Evolutionary conservation across 2,888 invertebrate genomes (phyloP).

Genomic region (Chesias legatella): DNA sequence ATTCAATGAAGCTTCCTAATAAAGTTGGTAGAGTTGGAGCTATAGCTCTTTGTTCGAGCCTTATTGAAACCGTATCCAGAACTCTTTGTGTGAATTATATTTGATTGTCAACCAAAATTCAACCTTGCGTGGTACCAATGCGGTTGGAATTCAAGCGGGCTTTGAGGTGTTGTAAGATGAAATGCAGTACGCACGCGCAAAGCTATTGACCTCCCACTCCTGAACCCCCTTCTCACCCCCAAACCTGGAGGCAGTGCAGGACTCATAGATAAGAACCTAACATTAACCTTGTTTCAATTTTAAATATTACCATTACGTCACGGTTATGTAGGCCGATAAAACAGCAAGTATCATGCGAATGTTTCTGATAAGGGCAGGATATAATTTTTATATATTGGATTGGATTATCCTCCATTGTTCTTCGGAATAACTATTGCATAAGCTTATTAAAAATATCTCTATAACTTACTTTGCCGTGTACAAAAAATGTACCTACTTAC

Average conservation of each 20-base stretch:
- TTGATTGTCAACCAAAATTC: slow-evolving; percentile 1
- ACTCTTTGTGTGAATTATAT: slow-evolving; percentile 26
- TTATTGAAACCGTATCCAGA: slow-evolving; percentile 10
- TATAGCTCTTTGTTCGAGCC: neutral
- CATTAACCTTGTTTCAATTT: neutral
- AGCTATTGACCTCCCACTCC: slow-evolving; percentile 56
- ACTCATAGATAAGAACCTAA: neutral
- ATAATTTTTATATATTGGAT: too few relatives aligned
- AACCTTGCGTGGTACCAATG: slow-evolving; percentile 7
- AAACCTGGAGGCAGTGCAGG: neutral
- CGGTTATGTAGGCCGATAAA: too few relatives aligned
- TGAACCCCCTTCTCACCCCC: slow-evolving; percentile 25
- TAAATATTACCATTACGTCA: too few relatives aligned
- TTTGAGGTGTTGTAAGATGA: slow-evolving; percentile 21
- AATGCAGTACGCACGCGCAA: slow-evolving; percentile 54
- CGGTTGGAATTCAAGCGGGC: slow-evolving; percentile 20
- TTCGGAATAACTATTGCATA: too few relatives aligned
- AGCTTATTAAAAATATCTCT: too few relatives aligned
- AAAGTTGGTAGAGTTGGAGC: neutral
- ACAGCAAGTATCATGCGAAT: too few relatives aligned
- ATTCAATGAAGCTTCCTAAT: too few relatives aligned
- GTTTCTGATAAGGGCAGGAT: too few relatives aligned
- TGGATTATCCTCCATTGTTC: too few relatives aligned
- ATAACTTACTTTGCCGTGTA: too few relatives aligned
- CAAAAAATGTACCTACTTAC: too few relatives aligned